These are phyloP conservation scores for Calidris pygmaea DNA, from an alignment of 2,113 vertebrate genomes.

Conservation along the genomic window DNA sequence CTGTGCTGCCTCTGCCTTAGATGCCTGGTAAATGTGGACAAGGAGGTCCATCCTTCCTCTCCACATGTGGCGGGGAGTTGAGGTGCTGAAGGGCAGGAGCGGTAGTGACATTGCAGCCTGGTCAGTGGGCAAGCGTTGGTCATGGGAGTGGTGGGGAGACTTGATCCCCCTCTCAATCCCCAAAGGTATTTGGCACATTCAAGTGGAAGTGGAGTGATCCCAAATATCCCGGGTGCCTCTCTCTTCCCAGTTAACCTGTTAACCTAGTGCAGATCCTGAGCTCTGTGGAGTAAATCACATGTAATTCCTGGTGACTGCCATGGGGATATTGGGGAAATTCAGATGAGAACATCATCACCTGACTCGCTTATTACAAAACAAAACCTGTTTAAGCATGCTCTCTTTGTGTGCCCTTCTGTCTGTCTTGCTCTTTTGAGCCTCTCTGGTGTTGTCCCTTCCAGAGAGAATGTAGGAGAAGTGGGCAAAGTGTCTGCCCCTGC, in stretches of 20 bases:
- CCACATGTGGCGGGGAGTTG: rapidly evolving
- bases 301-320: not conserved
- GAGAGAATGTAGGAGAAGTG: not conserved
- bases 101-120: not conserved
- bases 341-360: not conserved
- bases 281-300: not conserved
- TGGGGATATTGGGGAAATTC: not conserved
- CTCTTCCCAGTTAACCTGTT: not conserved
- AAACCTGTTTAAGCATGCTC: not conserved
- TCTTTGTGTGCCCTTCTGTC: not conserved
- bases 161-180: rapidly evolving
- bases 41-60: not conserved
- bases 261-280: not conserved
- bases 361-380: not conserved
- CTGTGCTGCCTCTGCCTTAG: not conserved
- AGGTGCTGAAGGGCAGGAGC: not conserved
- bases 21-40: not conserved
- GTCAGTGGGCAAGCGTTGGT: not conserved
- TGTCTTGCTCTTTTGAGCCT: not conserved
- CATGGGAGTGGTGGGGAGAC: not conserved
- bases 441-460: not conserved
- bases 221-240: not conserved
- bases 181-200: not conserved
- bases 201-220: not conserved
- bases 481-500: not conserved